These are phyloP conservation scores for Drosophila repletoides DNA, from an alignment of 1,140 invertebrate species.

Conservation along the genomic window DNA sequence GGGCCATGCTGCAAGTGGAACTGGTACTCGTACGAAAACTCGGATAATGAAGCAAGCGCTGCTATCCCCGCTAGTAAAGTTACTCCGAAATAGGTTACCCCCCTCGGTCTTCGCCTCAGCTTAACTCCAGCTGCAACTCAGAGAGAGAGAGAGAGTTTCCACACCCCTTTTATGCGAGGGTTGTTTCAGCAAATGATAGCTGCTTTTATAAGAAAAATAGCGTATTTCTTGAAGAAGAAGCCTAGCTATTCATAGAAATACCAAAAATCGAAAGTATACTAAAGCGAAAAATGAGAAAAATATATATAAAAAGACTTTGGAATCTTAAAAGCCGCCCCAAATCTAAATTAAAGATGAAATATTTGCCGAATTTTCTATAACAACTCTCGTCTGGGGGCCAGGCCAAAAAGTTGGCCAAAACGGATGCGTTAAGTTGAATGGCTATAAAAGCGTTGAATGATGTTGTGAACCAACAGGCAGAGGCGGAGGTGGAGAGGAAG, in stretches of 20 bases:
- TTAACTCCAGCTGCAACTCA: too few relatives aligned
- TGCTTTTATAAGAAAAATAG: too few relatives aligned
- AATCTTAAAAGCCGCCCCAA: background rate
- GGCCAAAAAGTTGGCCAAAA: constrained; percentile 68
- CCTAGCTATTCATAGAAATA: too few relatives aligned
- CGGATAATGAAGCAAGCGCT: constrained; percentile 54
- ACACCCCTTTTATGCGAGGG: constrained; percentile 16
- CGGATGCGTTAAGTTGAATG: constrained; percentile 75
- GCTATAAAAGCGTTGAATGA: constrained; percentile 76
- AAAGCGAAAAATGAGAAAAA: too few relatives aligned
- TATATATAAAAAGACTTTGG: too few relatives aligned
- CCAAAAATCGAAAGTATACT: too few relatives aligned
- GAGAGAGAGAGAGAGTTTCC: too few relatives aligned
- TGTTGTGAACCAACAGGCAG: constrained; percentile 44
- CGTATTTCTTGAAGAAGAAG: too few relatives aligned
- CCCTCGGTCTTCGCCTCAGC: background rate
- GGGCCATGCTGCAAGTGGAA: too few relatives aligned
- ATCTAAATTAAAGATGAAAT: background rate
- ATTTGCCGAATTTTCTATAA: constrained; percentile 14
- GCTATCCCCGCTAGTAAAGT: constrained; percentile 27
- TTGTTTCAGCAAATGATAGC: too few relatives aligned
- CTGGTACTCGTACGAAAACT: background rate
- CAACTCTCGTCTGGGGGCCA: constrained; percentile 25
- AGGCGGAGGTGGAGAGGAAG: background rate
- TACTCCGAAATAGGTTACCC: constrained; percentile 13